Evolutionary conservation across 2,888 invertebrate genomes (phyloP), one percentile per base, ranked within the genome.

Genomic region (Mongoloraphidia duomilia): DNA sequence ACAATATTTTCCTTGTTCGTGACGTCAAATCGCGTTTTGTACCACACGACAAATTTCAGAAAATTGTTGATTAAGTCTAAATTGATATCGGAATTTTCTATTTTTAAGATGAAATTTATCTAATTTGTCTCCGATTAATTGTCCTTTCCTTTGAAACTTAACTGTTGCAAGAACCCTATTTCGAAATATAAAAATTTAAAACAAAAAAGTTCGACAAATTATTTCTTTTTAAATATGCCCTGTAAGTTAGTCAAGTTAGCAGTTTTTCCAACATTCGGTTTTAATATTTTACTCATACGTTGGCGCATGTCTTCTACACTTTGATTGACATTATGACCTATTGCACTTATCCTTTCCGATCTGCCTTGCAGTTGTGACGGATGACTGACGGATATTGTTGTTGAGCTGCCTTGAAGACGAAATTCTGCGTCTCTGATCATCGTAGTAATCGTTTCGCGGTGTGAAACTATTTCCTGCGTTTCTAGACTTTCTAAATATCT

Each of bases 301-400:
- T 76, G 74, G 43, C 72, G 69, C 68, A 79, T 73, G 48, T 79
- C 78, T 59, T 77, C 77, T 39, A 77, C 73, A 8, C 74, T 72
- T 56, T 74, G 74, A 34, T 72, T 74, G 44, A 70, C 65, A 52
- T 68, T 66, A 44, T 63, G 65, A 44, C 60, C 60, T 11, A 64
- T 41, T 26, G 50, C 46, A 13, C 33, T 39, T 4, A 38, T 26
- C 13, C 53, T 38, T n/a, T 52, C 52, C 5, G 34, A 37, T 36
- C 36, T 35, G 47, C 51, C 41, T 8, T 57, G 50, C 10, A 54
- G 41, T 14, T 58, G 48, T 10, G 51, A 46, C 14, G 42, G 42
- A 26, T 26, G 26, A 26, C 26, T 26, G 6, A 26, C 26, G 6
- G 26, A 26, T 26, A 26, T 26, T n/a, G 42, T 33, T 2, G 38